Conservation (phyloP, 2,888 invertebrate genomes). For the Tenodera sinensis region DNA sequence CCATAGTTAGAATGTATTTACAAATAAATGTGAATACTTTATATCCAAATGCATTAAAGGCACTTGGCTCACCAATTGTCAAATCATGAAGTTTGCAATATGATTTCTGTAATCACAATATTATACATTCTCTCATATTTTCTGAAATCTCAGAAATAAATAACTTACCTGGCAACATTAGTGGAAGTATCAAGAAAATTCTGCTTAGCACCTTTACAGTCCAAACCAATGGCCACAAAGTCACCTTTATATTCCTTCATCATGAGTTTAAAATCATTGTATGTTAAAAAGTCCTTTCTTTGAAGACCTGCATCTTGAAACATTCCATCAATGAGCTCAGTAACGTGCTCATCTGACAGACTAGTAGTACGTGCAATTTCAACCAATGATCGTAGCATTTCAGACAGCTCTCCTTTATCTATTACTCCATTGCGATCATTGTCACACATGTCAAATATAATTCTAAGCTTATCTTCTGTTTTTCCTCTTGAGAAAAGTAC, state of each 20-base stretch:
- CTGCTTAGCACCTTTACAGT: constrained; percentile 93
- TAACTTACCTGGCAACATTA: constrained; percentile 68
- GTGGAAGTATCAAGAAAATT: constrained; percentile 93
- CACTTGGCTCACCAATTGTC: too few species aligned
- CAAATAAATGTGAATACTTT: too few species aligned
- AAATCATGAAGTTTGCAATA: too few species aligned
- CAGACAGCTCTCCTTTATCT: constrained; percentile 87
- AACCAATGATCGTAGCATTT: constrained; percentile 88
- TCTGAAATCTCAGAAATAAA: neutral
- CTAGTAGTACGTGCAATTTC: constrained; percentile 92
- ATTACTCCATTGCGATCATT: constrained; percentile 92
- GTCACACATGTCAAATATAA: constrained; percentile 97
- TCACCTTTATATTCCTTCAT: constrained; percentile 96
- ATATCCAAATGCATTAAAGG: too few species aligned
- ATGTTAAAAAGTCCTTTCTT: constrained; percentile 85
- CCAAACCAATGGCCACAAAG: constrained; percentile 89
- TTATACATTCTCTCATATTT: too few species aligned
- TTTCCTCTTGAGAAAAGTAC: constrained; percentile 88
- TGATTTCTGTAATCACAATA: too few species aligned
- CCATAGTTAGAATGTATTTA: too few species aligned
- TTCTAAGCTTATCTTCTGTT: constrained; percentile 87
- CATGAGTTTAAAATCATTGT: constrained; percentile 90
- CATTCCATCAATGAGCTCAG: constrained; percentile 91
- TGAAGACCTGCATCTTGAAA: constrained; percentile 89
- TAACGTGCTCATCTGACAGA: constrained; percentile 83